Conservation (phyloP, 2,113 vertebrate genomes). For the Myotis brandtii region DNA sequence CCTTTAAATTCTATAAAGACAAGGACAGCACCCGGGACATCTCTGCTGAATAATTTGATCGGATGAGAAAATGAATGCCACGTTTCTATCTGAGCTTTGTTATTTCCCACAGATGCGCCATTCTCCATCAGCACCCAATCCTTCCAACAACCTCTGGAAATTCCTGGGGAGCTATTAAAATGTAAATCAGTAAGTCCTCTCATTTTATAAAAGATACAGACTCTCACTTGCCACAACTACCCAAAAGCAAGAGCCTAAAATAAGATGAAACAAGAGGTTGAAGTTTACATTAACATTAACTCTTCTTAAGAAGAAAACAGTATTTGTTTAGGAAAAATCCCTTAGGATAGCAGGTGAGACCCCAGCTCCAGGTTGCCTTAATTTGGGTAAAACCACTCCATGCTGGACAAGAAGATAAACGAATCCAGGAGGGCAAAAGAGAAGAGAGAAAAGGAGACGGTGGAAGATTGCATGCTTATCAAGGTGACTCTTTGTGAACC, state of each 20-base stretch:
- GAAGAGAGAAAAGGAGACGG: background rate
- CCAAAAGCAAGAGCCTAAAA: background rate
- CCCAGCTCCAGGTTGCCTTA: background rate
- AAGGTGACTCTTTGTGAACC: background rate
- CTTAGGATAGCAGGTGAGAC: background rate
- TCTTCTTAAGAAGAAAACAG: background rate
- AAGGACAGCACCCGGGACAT: background rate
- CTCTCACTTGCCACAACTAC: background rate
- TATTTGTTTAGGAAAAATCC: background rate
- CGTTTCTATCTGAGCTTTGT: background rate
- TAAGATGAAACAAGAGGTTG: background rate
- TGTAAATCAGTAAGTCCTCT: background rate
- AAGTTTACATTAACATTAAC: background rate
- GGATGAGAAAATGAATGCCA: background rate
- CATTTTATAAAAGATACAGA: background rate
- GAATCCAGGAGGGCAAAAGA: background rate
- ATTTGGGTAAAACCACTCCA: background rate
- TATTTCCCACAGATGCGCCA: background rate
- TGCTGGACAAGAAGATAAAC: background rate
- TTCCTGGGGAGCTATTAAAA: background rate
- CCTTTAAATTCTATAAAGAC: background rate
- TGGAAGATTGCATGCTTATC: accelerated
- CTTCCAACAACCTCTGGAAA: background rate
- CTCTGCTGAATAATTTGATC: background rate
- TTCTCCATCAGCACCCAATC: background rate